These are phyloP conservation scores for Nycteola revayana DNA, from an alignment of 2,888 invertebrate genomes.

Conservation along the genomic window DNA sequence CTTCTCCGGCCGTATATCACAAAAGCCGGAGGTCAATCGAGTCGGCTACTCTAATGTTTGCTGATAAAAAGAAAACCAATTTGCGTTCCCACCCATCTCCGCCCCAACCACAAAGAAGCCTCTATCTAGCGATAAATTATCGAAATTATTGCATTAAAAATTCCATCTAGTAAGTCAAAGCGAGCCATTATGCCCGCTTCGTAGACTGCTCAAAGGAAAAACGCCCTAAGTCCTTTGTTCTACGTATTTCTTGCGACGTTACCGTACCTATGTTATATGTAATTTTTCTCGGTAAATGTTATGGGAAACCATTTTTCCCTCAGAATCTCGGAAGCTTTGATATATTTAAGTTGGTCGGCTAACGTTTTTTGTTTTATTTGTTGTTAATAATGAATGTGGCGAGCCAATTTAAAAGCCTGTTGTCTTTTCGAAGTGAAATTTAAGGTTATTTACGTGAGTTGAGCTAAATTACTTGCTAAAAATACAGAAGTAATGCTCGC, in stretches of 20 bases:
- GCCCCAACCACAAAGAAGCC: slow-evolving; percentile 69
- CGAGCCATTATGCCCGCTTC: slow-evolving; percentile 75
- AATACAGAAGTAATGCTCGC: no score
- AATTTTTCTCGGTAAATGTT: slow-evolving; percentile 62
- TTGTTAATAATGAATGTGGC: no score
- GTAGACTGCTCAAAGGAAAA: slow-evolving; percentile 27
- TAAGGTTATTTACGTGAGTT: no score
- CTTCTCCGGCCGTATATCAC: slow-evolving; percentile 34
- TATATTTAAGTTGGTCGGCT: slow-evolving; percentile 41
- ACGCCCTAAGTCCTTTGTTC: slow-evolving; percentile 44
- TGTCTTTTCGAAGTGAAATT: no score
- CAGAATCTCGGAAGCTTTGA: slow-evolving; percentile 34
- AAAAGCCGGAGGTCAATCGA: slow-evolving; percentile 61
- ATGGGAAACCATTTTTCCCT: slow-evolving; percentile 66
- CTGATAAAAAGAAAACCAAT: slow-evolving; percentile 76
- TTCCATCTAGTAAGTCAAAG: slow-evolving; percentile 88
- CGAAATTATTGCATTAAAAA: slow-evolving; percentile 89
- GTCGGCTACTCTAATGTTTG: slow-evolving; percentile 63
- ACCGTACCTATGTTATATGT: slow-evolving; percentile 27
- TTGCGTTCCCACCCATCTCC: slow-evolving; percentile 46
- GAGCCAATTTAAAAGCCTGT: no score
- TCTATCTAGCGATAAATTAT: slow-evolving; percentile 82
- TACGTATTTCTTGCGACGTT: slow-evolving; percentile 39
- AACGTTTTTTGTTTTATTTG: slow-evolving; percentile 31
- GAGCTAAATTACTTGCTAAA: no score